These are phyloP conservation scores for Pelusios castaneus DNA, from an alignment of 2,113 vertebrate genomes.

Conservation along the genomic window DNA sequence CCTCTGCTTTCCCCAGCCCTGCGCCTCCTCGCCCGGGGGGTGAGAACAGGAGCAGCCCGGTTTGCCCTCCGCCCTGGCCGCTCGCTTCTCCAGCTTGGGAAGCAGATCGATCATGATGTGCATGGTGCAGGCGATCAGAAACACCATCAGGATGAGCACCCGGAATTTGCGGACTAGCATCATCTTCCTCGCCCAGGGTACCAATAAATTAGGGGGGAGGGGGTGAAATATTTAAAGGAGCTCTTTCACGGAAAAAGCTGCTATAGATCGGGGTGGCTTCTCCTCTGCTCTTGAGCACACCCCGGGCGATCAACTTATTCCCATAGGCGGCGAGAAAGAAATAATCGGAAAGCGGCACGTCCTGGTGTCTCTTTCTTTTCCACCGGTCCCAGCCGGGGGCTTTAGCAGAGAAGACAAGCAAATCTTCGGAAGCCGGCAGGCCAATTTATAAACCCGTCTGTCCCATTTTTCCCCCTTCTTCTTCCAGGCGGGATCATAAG, in stretches of 20 bases:
- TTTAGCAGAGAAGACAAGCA: too few relatives aligned
- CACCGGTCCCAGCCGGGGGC: too few relatives aligned
- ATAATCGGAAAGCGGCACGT: conserved; percentile 42
- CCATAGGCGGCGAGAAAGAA: conserved; percentile 52
- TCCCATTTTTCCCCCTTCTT: conserved; percentile 1
- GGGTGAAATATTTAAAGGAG: background rate
- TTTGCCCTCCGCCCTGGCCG: conserved; percentile 48
- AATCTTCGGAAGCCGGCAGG: conserved; percentile 30
- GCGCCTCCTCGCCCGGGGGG: conserved; percentile 74
- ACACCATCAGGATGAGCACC: conserved; percentile 90
- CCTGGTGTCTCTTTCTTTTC: conserved; percentile 39
- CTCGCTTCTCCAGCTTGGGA: conserved; percentile 88
- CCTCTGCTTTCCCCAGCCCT: conserved; percentile 71
- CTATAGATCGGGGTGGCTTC: conserved; percentile 8
- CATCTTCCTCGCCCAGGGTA: conserved; percentile 83
- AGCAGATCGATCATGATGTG: conserved; percentile 94
- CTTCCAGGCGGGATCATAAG: conserved; percentile 32
- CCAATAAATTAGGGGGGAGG: conserved; percentile 17
- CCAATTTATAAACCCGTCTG: conserved; percentile 43
- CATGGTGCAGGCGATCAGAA: conserved; percentile 93
- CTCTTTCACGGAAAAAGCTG: conserved; percentile 49
- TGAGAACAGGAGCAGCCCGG: conserved; percentile 85
- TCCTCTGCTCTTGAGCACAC: too few relatives aligned
- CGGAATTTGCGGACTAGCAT: conserved; percentile 93
- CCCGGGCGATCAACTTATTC: too few relatives aligned